These are phyloP conservation scores for Drosophila limbata DNA, from an alignment of 2,888 invertebrate genomes.

Conservation along the genomic window DNA sequence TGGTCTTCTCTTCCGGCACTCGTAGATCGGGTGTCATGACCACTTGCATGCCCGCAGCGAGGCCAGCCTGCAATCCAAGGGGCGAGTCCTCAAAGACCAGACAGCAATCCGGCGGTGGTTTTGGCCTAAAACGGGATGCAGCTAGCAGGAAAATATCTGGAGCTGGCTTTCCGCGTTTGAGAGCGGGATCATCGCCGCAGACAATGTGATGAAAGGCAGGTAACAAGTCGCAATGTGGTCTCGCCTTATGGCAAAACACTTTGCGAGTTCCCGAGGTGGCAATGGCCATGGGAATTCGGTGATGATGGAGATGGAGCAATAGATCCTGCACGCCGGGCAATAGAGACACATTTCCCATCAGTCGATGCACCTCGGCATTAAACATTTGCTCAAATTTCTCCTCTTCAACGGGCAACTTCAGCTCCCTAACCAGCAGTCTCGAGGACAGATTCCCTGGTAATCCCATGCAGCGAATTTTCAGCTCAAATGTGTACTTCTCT, in stretches of 20 bases:
- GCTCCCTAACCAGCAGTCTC: constrained; percentile 86
- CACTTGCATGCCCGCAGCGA: constrained; percentile 93
- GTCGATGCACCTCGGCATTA: constrained; percentile 79
- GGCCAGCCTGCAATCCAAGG: constrained; percentile 92
- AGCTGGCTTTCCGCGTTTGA: constrained; percentile 92
- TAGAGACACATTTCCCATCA: constrained; percentile 87
- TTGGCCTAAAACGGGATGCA: constrained; percentile 89
- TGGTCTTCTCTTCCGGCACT: constrained; percentile 85
- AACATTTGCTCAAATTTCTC: constrained; percentile 87
- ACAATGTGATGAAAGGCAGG: constrained; percentile 90
- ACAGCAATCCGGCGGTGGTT: constrained; percentile 89
- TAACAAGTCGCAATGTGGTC: constrained; percentile 88
- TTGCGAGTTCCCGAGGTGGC: constrained; percentile 92
- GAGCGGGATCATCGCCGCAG: constrained; percentile 91
- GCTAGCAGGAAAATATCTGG: constrained; percentile 94
- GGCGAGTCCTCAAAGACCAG: constrained; percentile 96
- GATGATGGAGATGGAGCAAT: constrained; percentile 89
- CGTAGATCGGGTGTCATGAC: constrained; percentile 91
- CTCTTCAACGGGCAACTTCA: constrained; percentile 88
- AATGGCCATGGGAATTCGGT: constrained; percentile 92
- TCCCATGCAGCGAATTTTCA: constrained; percentile 91
- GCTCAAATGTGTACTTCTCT: constrained; percentile 90
- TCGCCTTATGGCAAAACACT: constrained; percentile 89
- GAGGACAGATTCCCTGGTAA: constrained; percentile 87
- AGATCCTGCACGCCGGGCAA: constrained; percentile 91